Conservation (phyloP, 2,113 vertebrate species). For the Puma concolor region DNA sequence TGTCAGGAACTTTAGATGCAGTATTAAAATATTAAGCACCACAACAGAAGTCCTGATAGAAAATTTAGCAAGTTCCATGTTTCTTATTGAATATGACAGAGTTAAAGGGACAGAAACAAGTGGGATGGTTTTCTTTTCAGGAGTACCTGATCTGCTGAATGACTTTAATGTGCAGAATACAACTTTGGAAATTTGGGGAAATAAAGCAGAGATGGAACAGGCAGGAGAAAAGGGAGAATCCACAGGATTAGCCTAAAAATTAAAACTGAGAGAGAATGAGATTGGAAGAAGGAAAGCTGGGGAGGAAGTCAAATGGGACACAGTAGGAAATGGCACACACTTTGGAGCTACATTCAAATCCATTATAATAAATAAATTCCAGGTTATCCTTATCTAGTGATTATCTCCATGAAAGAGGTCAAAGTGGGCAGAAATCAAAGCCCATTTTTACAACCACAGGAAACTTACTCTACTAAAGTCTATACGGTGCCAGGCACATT, state of each 20-base stretch:
- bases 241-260: neutral
- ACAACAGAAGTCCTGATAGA: neutral
- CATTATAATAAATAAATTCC: neutral
- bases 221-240: neutral
- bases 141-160: neutral
- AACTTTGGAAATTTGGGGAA: neutral
- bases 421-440: neutral
- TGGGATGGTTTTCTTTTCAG: neutral
- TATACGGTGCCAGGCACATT: neutral
- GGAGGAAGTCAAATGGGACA: neutral
- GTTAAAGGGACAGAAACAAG: neutral
- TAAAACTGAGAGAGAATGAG: neutral
- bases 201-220: neutral
- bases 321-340: neutral
- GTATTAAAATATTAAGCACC: slow-evolving; percentile 14
- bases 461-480: neutral
- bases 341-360: neutral
- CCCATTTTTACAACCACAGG: neutral
- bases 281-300: neutral
- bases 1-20: neutral
- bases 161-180: neutral
- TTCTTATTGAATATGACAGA: neutral
- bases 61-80: neutral
- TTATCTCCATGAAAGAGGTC: neutral
- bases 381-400: neutral